Evolutionary conservation across 2,888 invertebrate genomes (phyloP).

Genomic region (Hypselothyrea guttata): DNA sequence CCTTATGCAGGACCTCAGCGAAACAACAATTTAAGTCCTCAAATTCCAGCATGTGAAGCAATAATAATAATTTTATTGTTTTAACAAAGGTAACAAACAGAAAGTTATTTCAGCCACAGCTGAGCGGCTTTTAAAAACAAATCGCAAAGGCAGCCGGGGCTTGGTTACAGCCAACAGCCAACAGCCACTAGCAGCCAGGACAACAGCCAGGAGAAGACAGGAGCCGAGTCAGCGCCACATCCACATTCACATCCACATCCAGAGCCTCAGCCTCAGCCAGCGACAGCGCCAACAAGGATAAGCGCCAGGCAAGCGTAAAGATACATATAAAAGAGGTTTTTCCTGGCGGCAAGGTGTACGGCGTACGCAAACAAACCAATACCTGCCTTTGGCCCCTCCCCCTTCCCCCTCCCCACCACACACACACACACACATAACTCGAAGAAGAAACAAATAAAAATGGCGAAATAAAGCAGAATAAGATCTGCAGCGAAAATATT

Average conservation of each 20-base stretch:
- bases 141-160: slow-evolving; percentile 54
- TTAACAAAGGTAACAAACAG: slow-evolving; percentile 78
- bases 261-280: slow-evolving; percentile 10
- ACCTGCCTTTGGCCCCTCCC: background rate
- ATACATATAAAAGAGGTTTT: slow-evolving; percentile 71
- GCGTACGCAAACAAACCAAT: slow-evolving; percentile 47
- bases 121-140: slow-evolving; percentile 77
- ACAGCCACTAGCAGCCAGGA: slow-evolving; percentile 10
- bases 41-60: slow-evolving; percentile 79
- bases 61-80: slow-evolving; percentile 81
- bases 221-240: background rate
- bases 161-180: slow-evolving; percentile 14
- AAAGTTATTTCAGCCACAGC: slow-evolving; percentile 78
- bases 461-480: slow-evolving; percentile 76
- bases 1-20: slow-evolving; percentile 29
- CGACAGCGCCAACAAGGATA: slow-evolving; percentile 55
- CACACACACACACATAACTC: slow-evolving; percentile 31
- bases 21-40: slow-evolving; percentile 70
- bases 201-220: slow-evolving; percentile 19
- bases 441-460: slow-evolving; percentile 72
- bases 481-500: slow-evolving; percentile 76
- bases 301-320: slow-evolving; percentile 73
- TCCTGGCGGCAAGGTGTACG: slow-evolving; percentile 47
- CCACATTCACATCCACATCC: no score
- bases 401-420: slow-evolving; percentile 11